Base-by-base conservation (phyloP, 2,888 invertebrate genomes). In the Aphrophora alni region DNA sequence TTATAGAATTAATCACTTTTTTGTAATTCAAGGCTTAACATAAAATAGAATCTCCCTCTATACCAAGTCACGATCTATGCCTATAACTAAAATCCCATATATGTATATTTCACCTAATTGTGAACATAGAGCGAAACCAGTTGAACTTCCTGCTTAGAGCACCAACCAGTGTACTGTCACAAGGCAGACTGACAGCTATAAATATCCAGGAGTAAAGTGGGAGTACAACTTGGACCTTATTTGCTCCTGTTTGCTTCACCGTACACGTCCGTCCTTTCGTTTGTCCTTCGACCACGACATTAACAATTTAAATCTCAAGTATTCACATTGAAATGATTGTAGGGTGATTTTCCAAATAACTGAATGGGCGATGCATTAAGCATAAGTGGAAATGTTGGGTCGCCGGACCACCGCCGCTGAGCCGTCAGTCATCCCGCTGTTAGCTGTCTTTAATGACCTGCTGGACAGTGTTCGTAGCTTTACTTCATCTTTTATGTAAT, bases 101-200 rank as follows among this genome's bases (percentile, higher is more conserved):
- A 59, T 21, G 59, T 59, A 59, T 59, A 59, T 44, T 44, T 59
- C 59, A 59, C 59, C 59, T 59, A 59, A 59, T 59, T 59, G 59
- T 21, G 5, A 59, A 14, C 59, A 5, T 4, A 59, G 59, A n/a
- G 21, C 33, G 8, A 33, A 59, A 59, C 59, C 59, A 59, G 59
- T 21, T 21, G 4, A 21, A 59, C 59, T 59, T 59, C 59, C 59
- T 59, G 59, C 10, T 21, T 21, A n/a, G n/a, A n/a, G n/a, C n/a
- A n/a, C n/a, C n/a, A n/a, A n/a, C n/a, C 59, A 21, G 21, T 21
- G 59, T 59, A 21, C 59, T 59, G 59, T 59, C 59, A 59, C 4
- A n/a, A 10, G 21, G 2, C 59, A 3, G 59, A 59, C 21, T n/a
- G 59, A 59, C 59, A 10, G 59, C 59, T 59, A 59, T 59, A 59